Base-by-base conservation (phyloP, 1,140 invertebrate genomes). In the Penaeus vannamei region DNA sequence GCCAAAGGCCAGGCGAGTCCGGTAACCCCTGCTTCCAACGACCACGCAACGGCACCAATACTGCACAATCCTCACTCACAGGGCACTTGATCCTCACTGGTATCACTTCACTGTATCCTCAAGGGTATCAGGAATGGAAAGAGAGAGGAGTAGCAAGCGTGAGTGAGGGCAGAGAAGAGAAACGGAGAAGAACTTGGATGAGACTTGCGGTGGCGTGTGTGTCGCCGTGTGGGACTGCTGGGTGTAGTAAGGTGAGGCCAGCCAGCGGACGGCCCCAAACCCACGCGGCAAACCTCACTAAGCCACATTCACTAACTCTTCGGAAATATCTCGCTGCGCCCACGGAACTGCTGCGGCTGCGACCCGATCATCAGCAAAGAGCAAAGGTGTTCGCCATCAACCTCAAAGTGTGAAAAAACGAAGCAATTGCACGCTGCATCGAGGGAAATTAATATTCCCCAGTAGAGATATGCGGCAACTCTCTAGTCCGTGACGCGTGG, bases 221-320 rank as follows among this genome's bases (percentile, higher is more conserved):
- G 86, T 80, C 79, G 86, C 86, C 32, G 86, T 82, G 86, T 87
- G 86, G 86, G 79, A 87, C 86, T 87, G 86, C 83, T 87, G 79
- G 86, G 59, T 66, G 86, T 87, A 87, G 86, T 87, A 87, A 87
- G 86, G 86, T 87, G 86, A 87, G 86, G 86, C 86, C n/a, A 60
- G 76, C 77, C 76, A 79, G 86, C 79, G 86, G 86, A 87, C 79
- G 86, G 86, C 79, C 86, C 77, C 79, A 87, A 82, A 87, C 86
- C 86, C 86, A 87, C 86, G 86, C 86, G 79, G 79, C 69, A 80
- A 59, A 87, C 86, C 86, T 80, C 53, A 22, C 85, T 42, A 87
- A 82, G 60, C 60, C 86, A 22, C 62, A 82, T 83, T 72, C 46
- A 36, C 86, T 10, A 46, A 42, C 14, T 36, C 79, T 76, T 26